Base-by-base conservation (phyloP, 2,797 vertebrate species). In the Masticophis lateralis region DNA sequence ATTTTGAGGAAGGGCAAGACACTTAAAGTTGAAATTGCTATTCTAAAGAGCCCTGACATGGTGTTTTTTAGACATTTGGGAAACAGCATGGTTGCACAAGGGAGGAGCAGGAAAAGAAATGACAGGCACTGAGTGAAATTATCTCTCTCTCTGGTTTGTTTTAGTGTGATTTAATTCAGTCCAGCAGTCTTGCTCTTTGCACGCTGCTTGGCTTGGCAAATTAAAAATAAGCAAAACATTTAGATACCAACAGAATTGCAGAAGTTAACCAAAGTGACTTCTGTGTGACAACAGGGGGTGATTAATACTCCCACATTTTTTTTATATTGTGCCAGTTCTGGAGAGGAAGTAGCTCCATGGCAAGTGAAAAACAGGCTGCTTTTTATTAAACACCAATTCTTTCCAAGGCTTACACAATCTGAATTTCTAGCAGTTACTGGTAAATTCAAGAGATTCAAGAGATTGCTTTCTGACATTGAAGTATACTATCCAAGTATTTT, bases 181-280 rank as follows among this genome's bases (percentile, higher is more conserved):
- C 47, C 51, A 61, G 56, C 86, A 55, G 61, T 55, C 56, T 59
- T 51, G 13, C 57, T 55, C 56, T 91, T 32, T 28, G 90, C 14
- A 74, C 79, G 14, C 86, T 61, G 86, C 90, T 91, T 88, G 86
- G 55, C 90, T 91, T 88, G 47, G 90, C 86, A 90, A 88, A 91
- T 93, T 91, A 91, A 83, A 91, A 93, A 87, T 87, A 93, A 59
- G 87, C n/a, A 83, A 61, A 60, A 83, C 28, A 53, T 87, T 37
- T 59, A n/a, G 18, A 61, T 87, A 83, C 86, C 60, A 91, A 27
- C 16, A 37, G 66, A 93, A 91, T 56, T 83, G 86, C 66, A 93
- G 56, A 91, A 91, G 66, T 88, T 61, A 89, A 89, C 91, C 87
- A 86, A 91, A 74, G 60, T 74, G 63, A 88, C 56, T 91, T 91